A percentile compares a stretch with the other conserved stretches of the same genome.
Conservation (phyloP, 2,888 invertebrate genomes). For the Troides oblongomaculatus region DNA sequence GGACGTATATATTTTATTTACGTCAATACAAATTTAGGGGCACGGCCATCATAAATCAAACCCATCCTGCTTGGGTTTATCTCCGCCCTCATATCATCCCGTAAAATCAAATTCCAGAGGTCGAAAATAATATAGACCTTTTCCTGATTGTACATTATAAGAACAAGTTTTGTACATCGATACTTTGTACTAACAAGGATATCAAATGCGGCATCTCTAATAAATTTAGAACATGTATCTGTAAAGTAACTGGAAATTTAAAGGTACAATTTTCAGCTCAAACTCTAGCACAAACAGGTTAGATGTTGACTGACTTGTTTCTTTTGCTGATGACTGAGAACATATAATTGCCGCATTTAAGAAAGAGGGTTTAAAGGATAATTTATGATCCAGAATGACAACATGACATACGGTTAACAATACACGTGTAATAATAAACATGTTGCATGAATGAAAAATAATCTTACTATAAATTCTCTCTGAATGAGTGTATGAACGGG, state of each 20-base stretch:
- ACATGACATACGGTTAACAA: neutral
- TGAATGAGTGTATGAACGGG: slow-evolving; percentile 10
- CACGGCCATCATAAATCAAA: slow-evolving; percentile 69
- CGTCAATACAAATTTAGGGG: slow-evolving; percentile 41
- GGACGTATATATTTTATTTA: slow-evolving; percentile 29
- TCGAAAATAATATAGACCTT: slow-evolving; percentile 2
- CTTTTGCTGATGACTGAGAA: neutral
- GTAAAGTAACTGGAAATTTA: neutral
- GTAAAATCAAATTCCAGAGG: slow-evolving; percentile 11
- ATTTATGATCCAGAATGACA: neutral
- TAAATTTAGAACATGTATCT: neutral
- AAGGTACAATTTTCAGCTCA: neutral
- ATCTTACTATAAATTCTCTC: slow-evolving; percentile 20
- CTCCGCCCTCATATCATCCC: slow-evolving; percentile 55
- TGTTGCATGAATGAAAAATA: slow-evolving; percentile 5
- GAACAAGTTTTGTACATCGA: neutral
- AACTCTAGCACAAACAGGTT: neutral
- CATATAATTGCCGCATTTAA: neutral
- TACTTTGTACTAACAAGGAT: slow-evolving; percentile 1
- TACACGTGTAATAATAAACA: slow-evolving; percentile 5
- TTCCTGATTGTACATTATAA: slow-evolving; percentile 2
- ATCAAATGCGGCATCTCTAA: neutral
- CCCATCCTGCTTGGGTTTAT: slow-evolving; percentile 73
- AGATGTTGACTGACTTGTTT: neutral
- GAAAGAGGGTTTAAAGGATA: neutral